phyloP scores from a whole-genome alignment of 2,113 vertebrate genomes.

The Coturnix japonica region DNA sequence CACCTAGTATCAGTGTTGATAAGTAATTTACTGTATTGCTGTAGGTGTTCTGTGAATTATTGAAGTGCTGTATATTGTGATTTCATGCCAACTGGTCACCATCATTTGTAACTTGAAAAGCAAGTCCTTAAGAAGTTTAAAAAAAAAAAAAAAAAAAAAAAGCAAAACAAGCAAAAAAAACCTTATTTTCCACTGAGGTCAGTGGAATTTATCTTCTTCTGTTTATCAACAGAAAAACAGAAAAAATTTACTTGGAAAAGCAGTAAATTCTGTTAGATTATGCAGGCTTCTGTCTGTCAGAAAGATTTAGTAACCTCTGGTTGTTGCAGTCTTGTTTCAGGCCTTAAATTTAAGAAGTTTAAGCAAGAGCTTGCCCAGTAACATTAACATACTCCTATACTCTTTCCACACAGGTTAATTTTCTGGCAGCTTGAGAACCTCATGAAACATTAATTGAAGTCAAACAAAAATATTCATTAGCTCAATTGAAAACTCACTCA shows the following conservation, averaged over 20 bases:
- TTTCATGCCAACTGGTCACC: background rate
- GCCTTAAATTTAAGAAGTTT: background rate
- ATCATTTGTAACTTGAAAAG: background rate
- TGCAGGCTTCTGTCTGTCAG: background rate
- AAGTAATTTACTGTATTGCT: background rate
- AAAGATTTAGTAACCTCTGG: background rate
- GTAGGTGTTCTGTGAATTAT: background rate
- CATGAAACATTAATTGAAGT: background rate
- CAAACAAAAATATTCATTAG: slow-evolving; percentile 33
- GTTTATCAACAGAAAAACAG: background rate
- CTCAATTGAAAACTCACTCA: background rate
- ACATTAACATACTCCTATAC: background rate
- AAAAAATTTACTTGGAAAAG: background rate
- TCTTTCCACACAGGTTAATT: background rate
- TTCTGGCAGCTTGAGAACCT: background rate
- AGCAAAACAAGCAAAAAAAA: no score
- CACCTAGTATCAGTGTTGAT: background rate
- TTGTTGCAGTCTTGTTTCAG: background rate
- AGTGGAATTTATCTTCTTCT: background rate
- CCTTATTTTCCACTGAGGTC: background rate
- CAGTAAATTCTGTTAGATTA: background rate
- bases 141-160: no score
- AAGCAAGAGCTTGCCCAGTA: background rate
- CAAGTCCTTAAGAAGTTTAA: background rate
- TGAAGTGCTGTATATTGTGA: background rate